Percentiles rank a stretch among this genome's conserved stretches.
Conservation (phyloP, 2,888 invertebrate species). For the Drosophila suboccidentalis region DNA sequence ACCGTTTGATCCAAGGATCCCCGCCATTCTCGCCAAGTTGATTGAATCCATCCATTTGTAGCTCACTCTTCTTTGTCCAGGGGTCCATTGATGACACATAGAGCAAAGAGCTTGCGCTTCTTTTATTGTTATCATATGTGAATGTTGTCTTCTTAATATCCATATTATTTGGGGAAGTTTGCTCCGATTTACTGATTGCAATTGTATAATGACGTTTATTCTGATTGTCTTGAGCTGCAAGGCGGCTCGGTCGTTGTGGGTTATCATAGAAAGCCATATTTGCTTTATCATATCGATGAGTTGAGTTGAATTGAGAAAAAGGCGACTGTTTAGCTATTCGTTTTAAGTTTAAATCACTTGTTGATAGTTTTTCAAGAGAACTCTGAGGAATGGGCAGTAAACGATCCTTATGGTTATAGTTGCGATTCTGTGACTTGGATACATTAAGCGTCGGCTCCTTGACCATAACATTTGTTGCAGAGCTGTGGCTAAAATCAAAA, state of each 20-base stretch:
- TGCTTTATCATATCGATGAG: slow-evolving; percentile 31
- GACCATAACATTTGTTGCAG: slow-evolving; percentile 1
- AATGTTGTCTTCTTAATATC: slow-evolving; percentile 65
- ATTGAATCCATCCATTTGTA: slow-evolving; percentile 34
- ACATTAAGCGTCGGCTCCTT: slow-evolving; percentile 18
- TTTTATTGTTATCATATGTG: slow-evolving; percentile 74
- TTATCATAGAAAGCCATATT: slow-evolving; percentile 37
- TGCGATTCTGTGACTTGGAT: slow-evolving; percentile 17
- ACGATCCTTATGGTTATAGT: slow-evolving; percentile 6
- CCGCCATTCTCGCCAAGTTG: slow-evolving; percentile 29
- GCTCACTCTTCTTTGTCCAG: slow-evolving; percentile 83
- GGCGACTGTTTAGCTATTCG: slow-evolving; percentile 8
- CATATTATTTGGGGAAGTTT: slow-evolving; percentile 84
- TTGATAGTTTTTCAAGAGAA: slow-evolving; percentile 11
- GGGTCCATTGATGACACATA: slow-evolving; percentile 83
- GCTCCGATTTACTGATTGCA: slow-evolving; percentile 84
- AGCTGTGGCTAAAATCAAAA: slow-evolving; percentile 14
- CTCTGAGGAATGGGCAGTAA: slow-evolving; percentile 14
- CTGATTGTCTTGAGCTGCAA: slow-evolving; percentile 60
- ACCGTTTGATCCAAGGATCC: slow-evolving; percentile 83
- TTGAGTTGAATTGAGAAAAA: slow-evolving; percentile 17
- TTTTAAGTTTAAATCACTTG: slow-evolving; percentile 31
- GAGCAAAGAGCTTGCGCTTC: slow-evolving; percentile 83
- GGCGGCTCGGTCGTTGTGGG: slow-evolving; percentile 17
- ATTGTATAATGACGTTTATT: slow-evolving; percentile 31